phyloP scores from a whole-genome alignment of 2,888 invertebrate species.

The Hirtodrosophila trivittata region DNA sequence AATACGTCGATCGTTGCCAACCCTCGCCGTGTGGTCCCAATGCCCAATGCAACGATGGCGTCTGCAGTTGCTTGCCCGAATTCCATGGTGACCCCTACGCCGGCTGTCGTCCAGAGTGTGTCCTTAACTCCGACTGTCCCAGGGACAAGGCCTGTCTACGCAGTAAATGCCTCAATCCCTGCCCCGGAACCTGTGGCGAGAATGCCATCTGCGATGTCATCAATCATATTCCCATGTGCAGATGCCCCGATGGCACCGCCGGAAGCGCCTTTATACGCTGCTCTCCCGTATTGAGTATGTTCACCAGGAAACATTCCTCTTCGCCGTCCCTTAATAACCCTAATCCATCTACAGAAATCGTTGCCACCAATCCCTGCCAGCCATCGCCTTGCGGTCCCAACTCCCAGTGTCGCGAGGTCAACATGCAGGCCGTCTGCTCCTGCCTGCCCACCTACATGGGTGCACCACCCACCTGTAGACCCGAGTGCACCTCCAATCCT shows the following conservation, averaged over 20 bases:
- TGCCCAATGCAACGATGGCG: conserved; percentile 87
- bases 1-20: conserved; percentile 86
- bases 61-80: conserved; percentile 89
- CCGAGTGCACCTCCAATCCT: conserved; percentile 90
- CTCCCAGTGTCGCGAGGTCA: conserved; percentile 90
- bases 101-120: conserved; percentile 90
- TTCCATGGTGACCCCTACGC: conserved; percentile 88
- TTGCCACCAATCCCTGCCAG: conserved; percentile 86
- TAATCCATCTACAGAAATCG: conserved; percentile 71
- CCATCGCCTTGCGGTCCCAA: conserved; percentile 92
- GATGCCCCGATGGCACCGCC: conserved; percentile 85
- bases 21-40: conserved; percentile 89
- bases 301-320: background rate
- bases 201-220: conserved; percentile 90
- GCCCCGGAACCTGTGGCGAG: conserved; percentile 88
- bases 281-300: conserved; percentile 58
- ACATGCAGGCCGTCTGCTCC: conserved; percentile 89
- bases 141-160: conserved; percentile 88
- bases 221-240: conserved; percentile 88
- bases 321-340: conserved; percentile 6
- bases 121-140: conserved; percentile 89
- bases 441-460: conserved; percentile 89
- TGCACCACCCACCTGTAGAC: conserved; percentile 90
- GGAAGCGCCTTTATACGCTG: conserved; percentile 89
- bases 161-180: conserved; percentile 90